Percentiles rank a stretch among this genome's conserved stretches.
These are phyloP conservation scores for Madoqua kirkii DNA, from an alignment of 2,113 vertebrate genomes.

Conservation along the genomic window DNA sequence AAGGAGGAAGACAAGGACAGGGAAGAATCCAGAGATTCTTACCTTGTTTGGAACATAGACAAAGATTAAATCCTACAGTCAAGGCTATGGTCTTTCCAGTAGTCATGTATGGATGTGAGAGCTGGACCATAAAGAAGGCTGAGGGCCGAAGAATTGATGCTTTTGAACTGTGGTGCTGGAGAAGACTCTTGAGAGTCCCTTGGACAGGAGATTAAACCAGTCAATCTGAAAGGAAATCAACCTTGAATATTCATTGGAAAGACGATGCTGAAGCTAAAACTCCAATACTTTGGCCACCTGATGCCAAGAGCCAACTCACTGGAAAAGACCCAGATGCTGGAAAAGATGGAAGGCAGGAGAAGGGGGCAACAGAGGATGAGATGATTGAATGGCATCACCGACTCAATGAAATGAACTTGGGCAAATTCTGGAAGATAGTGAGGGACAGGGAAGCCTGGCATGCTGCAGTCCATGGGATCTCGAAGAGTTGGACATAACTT, in stretches of 20 bases:
- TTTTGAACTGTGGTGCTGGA: not conserved
- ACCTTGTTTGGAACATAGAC: not conserved
- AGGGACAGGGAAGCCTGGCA: not conserved
- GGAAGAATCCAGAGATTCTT: not conserved
- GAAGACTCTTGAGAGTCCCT: not conserved
- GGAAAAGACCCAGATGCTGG: not conserved
- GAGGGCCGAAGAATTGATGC: not conserved
- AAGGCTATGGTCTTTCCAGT: not conserved
- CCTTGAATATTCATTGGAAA: not conserved
- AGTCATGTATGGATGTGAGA: not conserved
- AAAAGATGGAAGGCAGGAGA: not conserved
- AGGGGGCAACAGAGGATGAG: not conserved
- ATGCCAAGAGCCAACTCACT: not conserved
- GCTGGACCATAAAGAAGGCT: not conserved
- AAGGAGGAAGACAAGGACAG: not conserved
- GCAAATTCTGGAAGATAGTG: not conserved
- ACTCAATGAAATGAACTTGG: not conserved
- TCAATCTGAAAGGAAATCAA: not conserved
- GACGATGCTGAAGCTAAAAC: not conserved
- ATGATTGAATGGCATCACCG: not conserved
- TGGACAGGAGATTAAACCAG: not conserved
- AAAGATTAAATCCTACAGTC: not conserved
- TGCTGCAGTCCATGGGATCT: not conserved
- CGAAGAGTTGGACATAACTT: not conserved
- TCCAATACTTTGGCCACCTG: not conserved